These are phyloP conservation scores for Oophaga pumilio DNA, from an alignment of 2,113 vertebrate species.

Conservation along the genomic window DNA sequence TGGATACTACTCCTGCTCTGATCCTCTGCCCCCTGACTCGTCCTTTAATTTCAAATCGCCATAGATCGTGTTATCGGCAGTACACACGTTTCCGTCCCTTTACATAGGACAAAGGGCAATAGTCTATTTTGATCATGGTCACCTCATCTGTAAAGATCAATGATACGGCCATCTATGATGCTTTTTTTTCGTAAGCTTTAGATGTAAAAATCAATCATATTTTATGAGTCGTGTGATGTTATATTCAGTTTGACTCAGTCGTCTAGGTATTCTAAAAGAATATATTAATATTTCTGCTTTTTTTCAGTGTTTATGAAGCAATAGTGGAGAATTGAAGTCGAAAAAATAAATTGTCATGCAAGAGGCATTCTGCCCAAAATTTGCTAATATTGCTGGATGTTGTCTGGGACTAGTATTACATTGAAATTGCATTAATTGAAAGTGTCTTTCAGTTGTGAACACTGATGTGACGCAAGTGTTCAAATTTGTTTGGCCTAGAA, in stretches of 20 bases:
- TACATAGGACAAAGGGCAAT: background rate
- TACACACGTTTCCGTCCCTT: background rate
- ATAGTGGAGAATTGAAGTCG: background rate
- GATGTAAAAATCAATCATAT: slow-evolving; percentile 24
- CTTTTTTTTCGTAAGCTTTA: background rate
- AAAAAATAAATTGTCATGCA: background rate
- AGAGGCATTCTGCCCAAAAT: background rate
- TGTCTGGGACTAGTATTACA: background rate
- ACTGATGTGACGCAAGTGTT: no score
- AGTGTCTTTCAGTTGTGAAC: no score
- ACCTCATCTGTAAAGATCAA: slow-evolving; percentile 14
- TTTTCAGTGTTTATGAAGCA: background rate
- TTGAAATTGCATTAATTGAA: no score
- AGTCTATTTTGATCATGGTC: background rate
- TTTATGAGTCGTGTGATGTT: slow-evolving; percentile 20
- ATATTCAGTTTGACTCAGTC: slow-evolving; percentile 20
- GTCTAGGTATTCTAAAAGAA: background rate
- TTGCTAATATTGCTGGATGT: background rate
- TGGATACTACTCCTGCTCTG: no score
- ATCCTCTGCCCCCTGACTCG: background rate
- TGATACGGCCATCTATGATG: background rate
- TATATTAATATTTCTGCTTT: background rate
- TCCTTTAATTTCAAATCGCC: background rate
- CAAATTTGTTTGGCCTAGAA: no score
- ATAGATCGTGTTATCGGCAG: background rate